phyloP scores from a whole-genome alignment of 2,113 vertebrate genomes.

The Rhegmatorhina hoffmannsi region DNA sequence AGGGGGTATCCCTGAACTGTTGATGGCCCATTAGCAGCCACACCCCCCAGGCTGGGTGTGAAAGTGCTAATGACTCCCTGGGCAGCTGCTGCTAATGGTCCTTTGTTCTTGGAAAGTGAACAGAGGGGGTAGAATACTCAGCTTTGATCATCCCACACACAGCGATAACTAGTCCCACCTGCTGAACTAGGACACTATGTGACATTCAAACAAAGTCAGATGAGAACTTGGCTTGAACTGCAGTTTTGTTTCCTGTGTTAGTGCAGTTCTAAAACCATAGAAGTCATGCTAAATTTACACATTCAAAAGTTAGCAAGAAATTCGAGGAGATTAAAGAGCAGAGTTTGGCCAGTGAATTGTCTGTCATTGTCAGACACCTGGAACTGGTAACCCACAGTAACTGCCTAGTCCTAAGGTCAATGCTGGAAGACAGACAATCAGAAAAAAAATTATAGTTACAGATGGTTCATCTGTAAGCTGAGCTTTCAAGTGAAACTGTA shows the following conservation, averaged over 20 bases:
- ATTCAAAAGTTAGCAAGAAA: neutral
- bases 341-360: neutral
- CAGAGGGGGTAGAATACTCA: too few species aligned
- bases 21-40: too few species aligned
- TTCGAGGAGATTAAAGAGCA: neutral
- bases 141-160: too few species aligned
- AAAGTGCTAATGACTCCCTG: too few species aligned
- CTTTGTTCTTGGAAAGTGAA: too few species aligned
- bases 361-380: neutral
- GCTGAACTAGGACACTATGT: too few species aligned
- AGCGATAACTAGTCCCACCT: too few species aligned
- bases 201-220: neutral
- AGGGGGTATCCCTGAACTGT: too few species aligned
- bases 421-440: neutral
- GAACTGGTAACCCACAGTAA: neutral
- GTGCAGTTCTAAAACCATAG: neutral
- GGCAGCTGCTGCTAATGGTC: too few species aligned
- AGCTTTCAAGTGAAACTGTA: neutral
- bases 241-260: neutral
- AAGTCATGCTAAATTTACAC: neutral
- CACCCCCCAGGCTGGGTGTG: too few species aligned
- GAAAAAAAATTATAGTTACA: neutral
- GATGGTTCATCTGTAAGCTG: neutral
- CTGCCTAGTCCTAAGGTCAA: neutral
- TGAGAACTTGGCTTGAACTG: neutral